Evolutionary conservation across 92 coral and sea anemone species (phyloP), one percentile per base, ranked within the genome.

Genomic region (Muricea muricata): DNA sequence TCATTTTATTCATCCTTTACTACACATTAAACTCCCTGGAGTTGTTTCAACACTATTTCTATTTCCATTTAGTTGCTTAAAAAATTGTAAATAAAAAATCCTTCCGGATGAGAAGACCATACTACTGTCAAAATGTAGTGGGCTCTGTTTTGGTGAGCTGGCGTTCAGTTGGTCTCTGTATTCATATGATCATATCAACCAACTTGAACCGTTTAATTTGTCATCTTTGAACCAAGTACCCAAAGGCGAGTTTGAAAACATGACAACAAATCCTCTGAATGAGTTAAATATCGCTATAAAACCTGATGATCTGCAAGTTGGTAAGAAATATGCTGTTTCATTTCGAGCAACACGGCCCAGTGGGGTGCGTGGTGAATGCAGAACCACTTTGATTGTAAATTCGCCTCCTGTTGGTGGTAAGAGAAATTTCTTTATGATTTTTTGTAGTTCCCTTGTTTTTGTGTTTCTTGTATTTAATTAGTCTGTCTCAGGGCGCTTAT

Each of bases 381-480:
- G 85, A 7, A 87, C 83, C 7, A 71, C 89, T 17, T 65, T 95
- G 47, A 21, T 48, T 20, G 92, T 97, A 4, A 91, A 93, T 74
- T 65, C 87, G 18, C 92, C 93, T 8, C 98, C 98, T 0, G 82
- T 61, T 24, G 88, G 89, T 33, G 98, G 98, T 95, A 85, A 78
- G 87, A 25, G n/a, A n/a, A n/a, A n/a, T n/a, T n/a, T n/a, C n/a
- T n/a, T n/a, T n/a, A n/a, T n/a, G n/a, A n/a, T n/a, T n/a, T n/a
- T n/a, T n/a, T n/a, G n/a, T n/a, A n/a, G n/a, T n/a, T n/a, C n/a
- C n/a, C n/a, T n/a, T n/a, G n/a, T n/a, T n/a, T n/a, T n/a, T n/a
- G n/a, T n/a, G n/a, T n/a, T n/a, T n/a, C n/a, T n/a, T n/a, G n/a
- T n/a, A n/a, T n/a, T n/a, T n/a, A n/a, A n/a, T n/a, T n/a, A n/a